Base-by-base conservation (phyloP, 2,888 invertebrate genomes). In the Leuctra nigra region DNA sequence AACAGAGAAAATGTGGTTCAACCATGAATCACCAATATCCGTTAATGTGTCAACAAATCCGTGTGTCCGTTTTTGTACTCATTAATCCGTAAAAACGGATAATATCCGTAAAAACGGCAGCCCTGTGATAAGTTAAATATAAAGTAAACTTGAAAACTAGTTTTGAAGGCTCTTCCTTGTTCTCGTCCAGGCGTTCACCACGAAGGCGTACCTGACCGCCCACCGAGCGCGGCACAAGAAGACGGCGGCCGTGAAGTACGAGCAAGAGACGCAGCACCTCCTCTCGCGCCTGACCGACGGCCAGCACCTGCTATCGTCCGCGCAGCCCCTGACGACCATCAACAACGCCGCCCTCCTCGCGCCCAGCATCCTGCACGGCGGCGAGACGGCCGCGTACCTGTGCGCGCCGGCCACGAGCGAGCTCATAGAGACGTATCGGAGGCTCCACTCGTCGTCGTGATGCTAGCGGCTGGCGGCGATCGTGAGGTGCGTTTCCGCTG, bases 381-480 rank as follows among this genome's bases (percentile, higher is more conserved):
- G 39, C 9, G 38, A 33, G 16, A 25, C n/a, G 47, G 53, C 54
- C 6, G 58, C 59, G 22, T 59, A 58, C 39, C 54, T 59, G n/a
- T 61, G 59, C 44, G 36, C 58, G 3, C 61, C 61, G 13, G 29
- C 41, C 14, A 44, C 60, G 9, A 60, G 53, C 33, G 61, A 61
- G 22, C 54, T 61, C 18, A 35, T 61, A n/a, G 61, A 61, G 39
- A 56, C 59, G 7, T 61, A 61, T 53, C 25, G 61, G 13, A 41
- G 61, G 13, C 39, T 61, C 35, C 61, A 61, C 36, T 61, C 61
- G 22, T 55, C 58, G 47, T 61, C n/a, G n/a, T n/a, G n/a, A n/a
- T n/a, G n/a, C n/a, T n/a, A n/a, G n/a, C n/a, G n/a, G n/a, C n/a
- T n/a, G n/a, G n/a, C n/a, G n/a, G n/a, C n/a, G n/a, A n/a, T n/a